phyloP scores from a whole-genome alignment of 2,888 invertebrate genomes.

The Flabesymbios commensalis region DNA sequence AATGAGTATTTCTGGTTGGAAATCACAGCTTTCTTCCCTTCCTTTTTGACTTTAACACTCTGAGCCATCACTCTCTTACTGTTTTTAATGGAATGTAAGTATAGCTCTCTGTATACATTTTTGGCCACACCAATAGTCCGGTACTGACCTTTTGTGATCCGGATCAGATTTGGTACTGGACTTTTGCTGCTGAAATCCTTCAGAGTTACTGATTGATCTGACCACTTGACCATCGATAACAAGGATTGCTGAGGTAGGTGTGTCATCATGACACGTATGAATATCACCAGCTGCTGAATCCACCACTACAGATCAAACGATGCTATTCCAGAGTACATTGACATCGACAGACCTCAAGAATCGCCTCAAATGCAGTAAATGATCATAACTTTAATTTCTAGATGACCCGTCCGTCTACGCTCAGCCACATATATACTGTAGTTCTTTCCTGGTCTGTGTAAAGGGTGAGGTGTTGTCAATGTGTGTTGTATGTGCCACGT shows the following conservation, averaged over 20 bases:
- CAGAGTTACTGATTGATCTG: constrained; percentile 47
- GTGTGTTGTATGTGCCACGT: too few species aligned
- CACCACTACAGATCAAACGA: too few species aligned
- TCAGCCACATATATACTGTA: too few species aligned
- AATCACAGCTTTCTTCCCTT: background rate
- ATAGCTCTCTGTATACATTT: constrained; percentile 81
- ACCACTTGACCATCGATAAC: constrained; percentile 38
- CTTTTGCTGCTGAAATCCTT: constrained; percentile 68
- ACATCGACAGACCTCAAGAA: too few species aligned
- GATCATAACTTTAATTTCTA: too few species aligned
- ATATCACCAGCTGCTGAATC: too few species aligned
- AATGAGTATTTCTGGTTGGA: constrained; percentile 74
- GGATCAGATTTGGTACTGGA: constrained; percentile 82
- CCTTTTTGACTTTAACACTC: constrained; percentile 28
- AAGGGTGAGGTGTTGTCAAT: too few species aligned
- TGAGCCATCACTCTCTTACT: constrained; percentile 72
- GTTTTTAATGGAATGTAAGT: constrained; percentile 75
- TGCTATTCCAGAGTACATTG: background rate
- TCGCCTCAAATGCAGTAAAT: too few species aligned
- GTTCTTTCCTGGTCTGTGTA: too few species aligned
- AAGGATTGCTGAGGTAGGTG: background rate
- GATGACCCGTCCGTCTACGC: too few species aligned
- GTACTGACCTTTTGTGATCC: constrained; percentile 92
- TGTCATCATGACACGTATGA: background rate
- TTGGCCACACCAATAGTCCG: constrained; percentile 83